Evolutionary conservation across 2,797 vertebrate genomes (phyloP).

Genomic region (Pseudocheirus occidentalis): DNA sequence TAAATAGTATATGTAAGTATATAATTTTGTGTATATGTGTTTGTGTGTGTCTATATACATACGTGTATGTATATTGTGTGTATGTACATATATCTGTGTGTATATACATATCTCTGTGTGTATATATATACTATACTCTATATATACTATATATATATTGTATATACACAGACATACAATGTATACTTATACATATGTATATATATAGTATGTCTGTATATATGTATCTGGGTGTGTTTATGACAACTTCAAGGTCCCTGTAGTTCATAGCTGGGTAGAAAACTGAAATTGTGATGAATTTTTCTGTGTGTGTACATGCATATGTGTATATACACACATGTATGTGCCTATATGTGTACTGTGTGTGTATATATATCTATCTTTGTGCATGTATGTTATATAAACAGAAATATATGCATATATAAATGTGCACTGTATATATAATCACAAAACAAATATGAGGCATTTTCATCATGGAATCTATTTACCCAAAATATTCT

Average conservation of each 20-base stretch:
- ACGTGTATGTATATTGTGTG: neutral
- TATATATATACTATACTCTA: no score
- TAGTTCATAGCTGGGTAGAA: neutral
- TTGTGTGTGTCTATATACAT: no score
- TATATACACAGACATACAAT: no score
- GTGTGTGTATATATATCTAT: no score
- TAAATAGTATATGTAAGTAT: neutral
- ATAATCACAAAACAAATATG: neutral
- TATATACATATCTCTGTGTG: no score
- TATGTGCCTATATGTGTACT: no score
- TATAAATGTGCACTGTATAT: no score
- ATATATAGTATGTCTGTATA: neutral
- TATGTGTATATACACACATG: neutral
- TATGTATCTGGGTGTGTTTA: neutral
- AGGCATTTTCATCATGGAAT: neutral
- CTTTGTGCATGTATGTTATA: neutral
- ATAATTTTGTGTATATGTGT: no score
- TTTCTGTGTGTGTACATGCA: neutral
- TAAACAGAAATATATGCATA: no score
- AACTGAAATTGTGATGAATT: neutral
- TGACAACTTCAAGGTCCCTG: neutral
- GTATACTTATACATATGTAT: no score
- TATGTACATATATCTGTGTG: neutral
- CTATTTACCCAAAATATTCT: neutral
- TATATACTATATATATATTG: no score